Base-by-base conservation (phyloP, 30 jellyfish, hydroid and myxozoan genomes). In the Mastigias papua region DNA sequence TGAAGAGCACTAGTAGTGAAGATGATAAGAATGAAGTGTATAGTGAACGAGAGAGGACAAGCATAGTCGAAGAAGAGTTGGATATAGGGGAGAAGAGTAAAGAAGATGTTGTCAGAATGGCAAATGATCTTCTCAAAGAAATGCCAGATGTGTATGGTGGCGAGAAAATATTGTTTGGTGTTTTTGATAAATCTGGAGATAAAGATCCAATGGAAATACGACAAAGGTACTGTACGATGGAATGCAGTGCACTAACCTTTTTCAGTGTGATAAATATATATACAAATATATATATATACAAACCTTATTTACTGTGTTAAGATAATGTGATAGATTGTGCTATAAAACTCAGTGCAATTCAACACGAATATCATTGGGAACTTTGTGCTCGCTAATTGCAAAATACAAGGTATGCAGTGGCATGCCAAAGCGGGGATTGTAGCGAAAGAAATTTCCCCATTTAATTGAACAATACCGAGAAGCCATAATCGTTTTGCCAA, bases 91-190 rank as follows among this genome's bases (percentile, higher is more conserved):
- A 86, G 30, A 49, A 71, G 16, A 82, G 37, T 4, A 22, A 19
- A 8, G 48, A 51, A 51, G 69, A 57, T 19, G 83, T 48, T 11
- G 50, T 57, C 10, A 69, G 66, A 31, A 35, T 70, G 42, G 69
- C 78, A 6, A 48, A 1, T n/a, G 77, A 88, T 21, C 86, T 58
- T 22, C 77, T 81, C 34, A 37, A 60, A 27, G 69, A 81, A 21
- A 37, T 89, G 54, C 86, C 84, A 17, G 90, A 89, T 33, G 28
- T 48, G 17, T 89, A 29, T 81, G 90, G 90, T 21, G 97, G 97
- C 16, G 90, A 80, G 54, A 89, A 26, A 57, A 15, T 51, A 1
- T 19, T 62, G 57, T 86, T 89, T 34, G 90, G 79, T 1, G 79
- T 89, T 26, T 71, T 89, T 22, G 54, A 54, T 15, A 73, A 69